These are phyloP conservation scores for Carassius gibelio DNA, from an alignment of 2,113 vertebrate species.

Conservation along the genomic window DNA sequence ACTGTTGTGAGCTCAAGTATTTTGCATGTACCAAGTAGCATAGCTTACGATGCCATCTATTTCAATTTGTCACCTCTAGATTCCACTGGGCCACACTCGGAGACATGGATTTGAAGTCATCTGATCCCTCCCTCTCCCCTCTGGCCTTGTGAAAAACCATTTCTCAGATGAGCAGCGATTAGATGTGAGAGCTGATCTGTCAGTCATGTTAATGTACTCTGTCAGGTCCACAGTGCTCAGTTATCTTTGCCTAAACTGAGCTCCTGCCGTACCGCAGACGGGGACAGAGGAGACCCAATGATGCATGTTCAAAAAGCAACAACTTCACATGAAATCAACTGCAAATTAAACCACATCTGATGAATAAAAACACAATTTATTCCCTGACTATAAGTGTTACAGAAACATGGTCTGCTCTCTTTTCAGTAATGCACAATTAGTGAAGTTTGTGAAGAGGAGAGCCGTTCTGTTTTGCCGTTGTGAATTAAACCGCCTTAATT, in stretches of 20 bases:
- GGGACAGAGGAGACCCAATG: background rate
- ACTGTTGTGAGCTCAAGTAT: too few relatives aligned
- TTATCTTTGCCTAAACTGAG: slow-evolving; percentile 11
- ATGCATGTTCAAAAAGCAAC: slow-evolving; percentile 7
- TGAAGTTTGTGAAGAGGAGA: background rate
- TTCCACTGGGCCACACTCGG: background rate
- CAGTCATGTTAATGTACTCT: slow-evolving; percentile 58
- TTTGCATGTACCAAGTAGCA: too few relatives aligned
- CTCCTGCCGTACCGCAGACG: background rate
- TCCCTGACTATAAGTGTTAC: background rate
- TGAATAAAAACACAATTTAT: background rate
- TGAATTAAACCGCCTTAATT: background rate
- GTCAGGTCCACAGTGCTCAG: slow-evolving; percentile 60
- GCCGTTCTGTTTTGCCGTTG: background rate
- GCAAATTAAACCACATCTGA: background rate
- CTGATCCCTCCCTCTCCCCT: background rate
- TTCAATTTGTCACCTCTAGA: slow-evolving; percentile 31
- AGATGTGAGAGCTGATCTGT: slow-evolving; percentile 13
- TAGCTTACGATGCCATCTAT: background rate
- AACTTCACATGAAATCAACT: background rate
- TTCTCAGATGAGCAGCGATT: slow-evolving; percentile 51
- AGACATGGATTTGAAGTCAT: slow-evolving; percentile 7
- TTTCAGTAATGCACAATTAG: background rate
- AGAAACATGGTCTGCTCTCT: background rate
- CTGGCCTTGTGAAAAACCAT: background rate